phyloP scores from a whole-genome alignment of 2,888 invertebrate genomes.

The Clanis bilineata region DNA sequence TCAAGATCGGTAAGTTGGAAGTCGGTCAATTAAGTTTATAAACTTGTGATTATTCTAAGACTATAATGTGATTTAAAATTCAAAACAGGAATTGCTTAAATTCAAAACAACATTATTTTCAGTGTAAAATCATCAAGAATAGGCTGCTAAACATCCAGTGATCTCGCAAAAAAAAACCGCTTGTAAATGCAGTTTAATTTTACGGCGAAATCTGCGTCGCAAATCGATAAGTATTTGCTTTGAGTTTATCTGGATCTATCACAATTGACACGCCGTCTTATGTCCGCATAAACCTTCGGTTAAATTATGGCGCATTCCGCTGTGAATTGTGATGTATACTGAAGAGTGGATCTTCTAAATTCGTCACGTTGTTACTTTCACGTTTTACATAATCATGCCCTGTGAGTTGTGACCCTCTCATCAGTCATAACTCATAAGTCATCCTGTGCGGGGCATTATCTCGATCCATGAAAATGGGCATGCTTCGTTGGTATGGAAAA shows the following conservation, averaged over 20 bases:
- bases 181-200: not conserved
- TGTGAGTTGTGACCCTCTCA: slow-evolving; percentile 61
- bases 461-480: slow-evolving; percentile 64
- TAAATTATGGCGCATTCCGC: slow-evolving; percentile 33
- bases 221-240: slow-evolving; percentile 5
- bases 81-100: not conserved
- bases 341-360: slow-evolving; percentile 57
- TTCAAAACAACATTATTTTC: too few relatives aligned
- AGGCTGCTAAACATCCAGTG: not conserved
- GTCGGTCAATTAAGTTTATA: too few relatives aligned
- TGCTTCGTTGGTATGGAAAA: slow-evolving; percentile 50
- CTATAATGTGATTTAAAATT: too few relatives aligned
- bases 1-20: too few relatives aligned
- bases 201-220: not conserved
- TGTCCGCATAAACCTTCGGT: slow-evolving; percentile 30
- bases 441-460: slow-evolving; percentile 61
- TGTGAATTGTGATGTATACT: slow-evolving; percentile 46
- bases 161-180: not conserved
- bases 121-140: too few relatives aligned
- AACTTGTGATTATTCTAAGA: too few relatives aligned
- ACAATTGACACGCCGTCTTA: not conserved
- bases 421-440: slow-evolving; percentile 71
- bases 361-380: slow-evolving; percentile 68
- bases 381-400: slow-evolving; percentile 70
- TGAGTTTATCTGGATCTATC: not conserved